A percentile compares a stretch with the other conserved stretches of the same genome.
phyloP scores from a whole-genome alignment of 1,140 invertebrate species.

The Pogonognathellus flavescens region DNA sequence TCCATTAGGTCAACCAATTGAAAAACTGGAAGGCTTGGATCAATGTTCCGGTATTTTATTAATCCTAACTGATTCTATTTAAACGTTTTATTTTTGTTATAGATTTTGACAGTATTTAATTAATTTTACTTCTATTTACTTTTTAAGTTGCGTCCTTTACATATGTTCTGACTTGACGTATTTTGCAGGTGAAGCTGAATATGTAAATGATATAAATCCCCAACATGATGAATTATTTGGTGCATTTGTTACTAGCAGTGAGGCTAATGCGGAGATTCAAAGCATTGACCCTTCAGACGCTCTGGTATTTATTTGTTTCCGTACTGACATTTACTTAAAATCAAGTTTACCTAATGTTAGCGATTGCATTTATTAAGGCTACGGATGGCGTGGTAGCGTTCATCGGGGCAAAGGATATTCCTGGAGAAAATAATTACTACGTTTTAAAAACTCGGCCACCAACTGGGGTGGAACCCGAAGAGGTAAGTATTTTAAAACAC shows the following conservation, averaged over 20 bases:
- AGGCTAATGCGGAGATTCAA: constrained; percentile 68
- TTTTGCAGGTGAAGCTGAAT: constrained; percentile 70
- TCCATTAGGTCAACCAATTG: constrained; percentile 71
- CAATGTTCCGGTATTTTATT: constrained; percentile 68
- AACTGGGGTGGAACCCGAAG: background rate
- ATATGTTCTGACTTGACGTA: too few species aligned
- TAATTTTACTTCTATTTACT: too few species aligned
- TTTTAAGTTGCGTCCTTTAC: too few species aligned
- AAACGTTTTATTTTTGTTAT: background rate
- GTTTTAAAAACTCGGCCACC: background rate
- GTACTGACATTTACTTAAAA: too few species aligned
- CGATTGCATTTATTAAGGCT: constrained; percentile 62
- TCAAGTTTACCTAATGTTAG: too few species aligned
- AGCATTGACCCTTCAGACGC: constrained; percentile 68
- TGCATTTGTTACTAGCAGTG: constrained; percentile 70
- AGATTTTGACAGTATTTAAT: background rate
- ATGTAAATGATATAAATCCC: constrained; percentile 70
- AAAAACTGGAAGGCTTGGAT: constrained; percentile 70
- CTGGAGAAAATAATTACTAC: constrained; percentile 66
- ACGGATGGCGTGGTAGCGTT: constrained; percentile 69
- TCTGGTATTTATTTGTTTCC: constrained; percentile 59
- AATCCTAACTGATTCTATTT: background rate
- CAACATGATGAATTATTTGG: constrained; percentile 69
- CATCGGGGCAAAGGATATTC: constrained; percentile 70
- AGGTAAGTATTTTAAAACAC: background rate